Conservation (phyloP, 37 sponge, comb jelly and placozoan species). For the Chondrosia reniformis region DNA sequence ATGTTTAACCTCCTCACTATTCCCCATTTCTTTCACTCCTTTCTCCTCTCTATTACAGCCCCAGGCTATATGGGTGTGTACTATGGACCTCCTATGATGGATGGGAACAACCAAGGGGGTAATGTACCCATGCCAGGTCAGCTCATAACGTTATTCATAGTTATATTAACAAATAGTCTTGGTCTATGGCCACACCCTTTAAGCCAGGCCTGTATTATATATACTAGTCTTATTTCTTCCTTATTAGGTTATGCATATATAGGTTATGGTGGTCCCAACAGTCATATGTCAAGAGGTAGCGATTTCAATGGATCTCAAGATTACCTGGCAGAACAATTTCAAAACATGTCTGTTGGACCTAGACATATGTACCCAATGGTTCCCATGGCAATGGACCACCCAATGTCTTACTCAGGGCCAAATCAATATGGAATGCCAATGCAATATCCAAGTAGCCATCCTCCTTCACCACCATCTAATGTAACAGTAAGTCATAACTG, state of each 20-base stretch:
- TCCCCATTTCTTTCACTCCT: too few relatives aligned
- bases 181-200: too few relatives aligned
- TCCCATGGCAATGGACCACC: constrained; percentile 18
- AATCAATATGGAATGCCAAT: background rate
- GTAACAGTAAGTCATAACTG: too few relatives aligned
- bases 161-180: too few relatives aligned
- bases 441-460: background rate
- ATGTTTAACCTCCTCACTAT: too few relatives aligned
- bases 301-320: too few relatives aligned
- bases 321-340: constrained; percentile 58
- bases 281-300: too few relatives aligned
- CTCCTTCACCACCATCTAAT: constrained; percentile 4
- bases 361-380: constrained; percentile 16
- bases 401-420: constrained; percentile 2
- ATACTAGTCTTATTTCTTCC: background rate
- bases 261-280: background rate
- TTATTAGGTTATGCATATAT: background rate
- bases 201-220: too few relatives aligned
- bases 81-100: constrained; percentile 8
- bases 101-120: too few relatives aligned
- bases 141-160: too few relatives aligned
- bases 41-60: background rate
- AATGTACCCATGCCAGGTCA: too few relatives aligned
- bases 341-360: constrained; percentile 30
- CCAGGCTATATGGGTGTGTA: background rate